A percentile compares a stretch with the other conserved stretches of the same genome.
These are phyloP conservation scores for Metalampra italica DNA, from an alignment of 2,888 invertebrate genomes.

Conservation along the genomic window DNA sequence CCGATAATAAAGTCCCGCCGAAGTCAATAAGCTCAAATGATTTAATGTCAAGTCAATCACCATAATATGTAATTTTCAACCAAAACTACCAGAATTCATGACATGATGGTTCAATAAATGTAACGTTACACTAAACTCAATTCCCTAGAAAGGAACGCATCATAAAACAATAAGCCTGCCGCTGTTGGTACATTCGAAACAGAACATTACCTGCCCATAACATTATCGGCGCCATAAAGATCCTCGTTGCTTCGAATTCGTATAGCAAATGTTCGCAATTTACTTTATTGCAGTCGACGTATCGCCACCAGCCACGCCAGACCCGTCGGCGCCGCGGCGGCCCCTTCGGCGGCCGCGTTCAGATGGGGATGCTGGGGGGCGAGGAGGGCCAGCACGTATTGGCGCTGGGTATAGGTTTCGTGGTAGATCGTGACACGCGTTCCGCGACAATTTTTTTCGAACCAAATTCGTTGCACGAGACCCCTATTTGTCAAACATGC, in stretches of 20 bases:
- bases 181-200: constrained; percentile 62
- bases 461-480: constrained; percentile 63
- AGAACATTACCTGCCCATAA: constrained; percentile 73
- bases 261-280: constrained; percentile 73
- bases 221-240: constrained; percentile 73
- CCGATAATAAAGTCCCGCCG: too few species aligned
- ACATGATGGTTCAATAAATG: constrained; percentile 2
- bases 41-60: too few species aligned
- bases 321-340: constrained; percentile 29
- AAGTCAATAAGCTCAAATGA: too few species aligned
- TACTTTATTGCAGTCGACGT: constrained; percentile 69
- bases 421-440: constrained; percentile 45
- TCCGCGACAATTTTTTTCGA: constrained; percentile 61
- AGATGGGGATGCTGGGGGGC: constrained; percentile 16
- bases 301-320: constrained; percentile 40
- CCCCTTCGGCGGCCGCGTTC: constrained; percentile 14
- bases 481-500: constrained; percentile 67
- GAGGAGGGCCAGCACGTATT: constrained; percentile 30
- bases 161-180: constrained; percentile 66
- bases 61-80: too few species aligned
- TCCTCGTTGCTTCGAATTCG: constrained; percentile 63
- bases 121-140: constrained; percentile 1
- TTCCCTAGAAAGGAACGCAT: constrained; percentile 17
- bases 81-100: not conserved
- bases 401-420: constrained; percentile 44